Evolutionary conservation across 2,888 invertebrate genomes (phyloP), one percentile per base, ranked within the genome.

Genomic region (Eupsilia transversa): DNA sequence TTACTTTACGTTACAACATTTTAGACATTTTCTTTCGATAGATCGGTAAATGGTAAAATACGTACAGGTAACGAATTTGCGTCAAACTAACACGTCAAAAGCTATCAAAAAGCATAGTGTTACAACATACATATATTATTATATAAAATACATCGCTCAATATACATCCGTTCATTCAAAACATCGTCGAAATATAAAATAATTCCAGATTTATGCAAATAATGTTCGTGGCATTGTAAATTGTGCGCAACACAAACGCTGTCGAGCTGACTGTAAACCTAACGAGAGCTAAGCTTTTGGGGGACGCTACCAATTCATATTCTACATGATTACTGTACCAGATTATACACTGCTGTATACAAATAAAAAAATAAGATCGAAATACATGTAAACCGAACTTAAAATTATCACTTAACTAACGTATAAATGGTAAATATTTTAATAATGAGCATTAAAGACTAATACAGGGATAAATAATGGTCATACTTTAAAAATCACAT

Each of bases 401-500:
- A 95, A 92, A 90, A 86, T 92, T 94, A 94, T 91, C 85, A 89
- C 93, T 92, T 94, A 89, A 92, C 92, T 95, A 95, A 91, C 86
- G 90, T 92, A 91, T 94, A 94, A 94, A 94, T 95, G 95, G 95
- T 95, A 95, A 93, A 94, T 95, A 94, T 94, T 94, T 93, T 90
- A 93, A 93, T 88, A 94, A 95, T 96, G 96, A 96, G 96, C 96
- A 96, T 95, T 94, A 93, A 92, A 93, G 89, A 94, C 95, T 94
- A 95, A 93, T 90, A 93, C 91, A 90, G 89, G 93, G 94, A 94
- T 95, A 95, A 95, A 96, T 95, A 95, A 93, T 93, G 93, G 92
- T 94, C 94, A 92, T 92, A 93, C 88, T 92, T 92, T 91, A 90
- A 93, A 91, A 94, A 94, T 94, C 94, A 94, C 94, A 94, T 93